Evolutionary conservation across 2,113 vertebrate genomes (phyloP).

Genomic region (Hippolais icterina): DNA sequence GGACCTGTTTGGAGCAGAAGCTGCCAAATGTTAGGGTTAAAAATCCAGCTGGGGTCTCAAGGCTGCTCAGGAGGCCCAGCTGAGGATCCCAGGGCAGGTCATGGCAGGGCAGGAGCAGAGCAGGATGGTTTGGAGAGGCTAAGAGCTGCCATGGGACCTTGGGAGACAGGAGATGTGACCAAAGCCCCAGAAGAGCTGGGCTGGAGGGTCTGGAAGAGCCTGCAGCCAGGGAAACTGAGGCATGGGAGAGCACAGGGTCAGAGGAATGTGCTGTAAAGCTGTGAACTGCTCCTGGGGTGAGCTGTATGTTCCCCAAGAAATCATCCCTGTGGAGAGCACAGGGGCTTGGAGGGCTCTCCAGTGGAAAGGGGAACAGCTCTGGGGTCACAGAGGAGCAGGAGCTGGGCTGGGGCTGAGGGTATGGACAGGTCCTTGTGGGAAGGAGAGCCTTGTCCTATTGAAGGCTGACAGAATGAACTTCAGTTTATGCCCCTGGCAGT

Average conservation of each 20-base stretch:
- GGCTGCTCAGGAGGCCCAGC: background rate
- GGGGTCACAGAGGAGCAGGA: background rate
- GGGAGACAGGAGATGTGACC: background rate
- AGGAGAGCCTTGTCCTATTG: slow-evolving; percentile 20
- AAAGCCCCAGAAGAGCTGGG: background rate
- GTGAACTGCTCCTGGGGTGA: background rate
- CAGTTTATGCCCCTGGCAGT: slow-evolving; percentile 57
- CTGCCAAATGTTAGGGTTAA: background rate
- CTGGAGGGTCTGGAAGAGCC: background rate
- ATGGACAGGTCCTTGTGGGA: background rate
- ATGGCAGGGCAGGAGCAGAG: background rate
- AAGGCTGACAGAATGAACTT: slow-evolving; percentile 62
- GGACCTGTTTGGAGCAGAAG: background rate
- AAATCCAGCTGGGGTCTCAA: background rate
- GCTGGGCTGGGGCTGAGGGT: background rate
- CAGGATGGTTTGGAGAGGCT: background rate
- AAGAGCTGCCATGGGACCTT: background rate
- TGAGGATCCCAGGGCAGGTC: background rate
- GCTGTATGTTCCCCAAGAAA: background rate
- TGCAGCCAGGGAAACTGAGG: background rate
- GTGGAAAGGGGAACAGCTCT: background rate
- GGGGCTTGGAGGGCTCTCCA: background rate
- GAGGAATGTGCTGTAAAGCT: background rate
- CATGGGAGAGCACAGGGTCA: background rate
- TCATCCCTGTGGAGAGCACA: fast-evolving